A percentile compares a stretch with the other conserved stretches of the same genome.
Evolutionary conservation across 2,888 invertebrate genomes (phyloP).

Genomic region (Napeogenes sylphis): DNA sequence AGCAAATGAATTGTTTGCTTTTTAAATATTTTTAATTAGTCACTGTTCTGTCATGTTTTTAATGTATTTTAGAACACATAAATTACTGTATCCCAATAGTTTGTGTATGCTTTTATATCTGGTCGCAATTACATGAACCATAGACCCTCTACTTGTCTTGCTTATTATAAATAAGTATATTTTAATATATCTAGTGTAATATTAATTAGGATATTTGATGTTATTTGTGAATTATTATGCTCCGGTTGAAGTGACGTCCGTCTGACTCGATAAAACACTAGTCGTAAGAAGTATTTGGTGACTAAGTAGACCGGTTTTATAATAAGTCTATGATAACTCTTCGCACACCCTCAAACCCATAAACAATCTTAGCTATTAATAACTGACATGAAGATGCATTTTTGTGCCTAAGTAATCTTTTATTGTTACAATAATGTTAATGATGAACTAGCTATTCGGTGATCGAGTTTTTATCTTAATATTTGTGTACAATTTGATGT

Average conservation of each 20-base stretch:
- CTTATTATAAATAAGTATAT: background rate
- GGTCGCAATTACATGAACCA: background rate
- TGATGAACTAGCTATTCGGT: background rate
- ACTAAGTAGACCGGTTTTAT: background rate
- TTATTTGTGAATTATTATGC: background rate
- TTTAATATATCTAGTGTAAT: constrained; percentile 3
- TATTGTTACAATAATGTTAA: background rate
- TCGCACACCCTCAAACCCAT: background rate
- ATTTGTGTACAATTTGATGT: background rate
- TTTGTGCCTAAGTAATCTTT: background rate
- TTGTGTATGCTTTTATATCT: too few species aligned
- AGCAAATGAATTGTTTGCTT: too few species aligned
- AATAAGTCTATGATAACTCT: background rate
- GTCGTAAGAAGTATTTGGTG: too few species aligned
- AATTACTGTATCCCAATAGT: too few species aligned
- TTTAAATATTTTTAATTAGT: too few species aligned
- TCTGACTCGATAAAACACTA: too few species aligned
- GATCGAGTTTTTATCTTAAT: background rate
- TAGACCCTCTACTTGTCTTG: background rate
- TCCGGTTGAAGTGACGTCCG: too few species aligned
- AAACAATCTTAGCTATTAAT: background rate
- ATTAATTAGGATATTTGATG: background rate
- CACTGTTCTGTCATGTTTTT: too few species aligned
- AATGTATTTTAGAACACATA: too few species aligned
- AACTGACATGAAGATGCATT: too few species aligned